These are phyloP conservation scores for Enoplosus armatus DNA, from an alignment of 2,797 vertebrate species.

Conservation along the genomic window DNA sequence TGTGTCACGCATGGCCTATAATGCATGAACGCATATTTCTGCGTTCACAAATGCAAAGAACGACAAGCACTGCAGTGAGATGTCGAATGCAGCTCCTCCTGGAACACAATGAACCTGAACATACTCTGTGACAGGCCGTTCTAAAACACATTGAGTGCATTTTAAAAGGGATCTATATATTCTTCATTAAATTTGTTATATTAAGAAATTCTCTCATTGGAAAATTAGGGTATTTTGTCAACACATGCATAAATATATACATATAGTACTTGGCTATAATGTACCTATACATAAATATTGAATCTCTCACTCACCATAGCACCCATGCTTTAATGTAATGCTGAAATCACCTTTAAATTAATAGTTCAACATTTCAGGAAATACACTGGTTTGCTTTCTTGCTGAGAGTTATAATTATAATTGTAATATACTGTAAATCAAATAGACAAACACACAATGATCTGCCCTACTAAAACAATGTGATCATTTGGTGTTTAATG, in stretches of 20 bases:
- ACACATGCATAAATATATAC: not conserved
- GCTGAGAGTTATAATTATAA: not conserved
- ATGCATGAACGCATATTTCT: constrained; percentile 38
- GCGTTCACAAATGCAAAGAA: constrained; percentile 34
- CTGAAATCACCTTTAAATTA: not conserved
- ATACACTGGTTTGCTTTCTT: not conserved
- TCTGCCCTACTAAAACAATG: not conserved
- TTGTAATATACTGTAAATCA: not conserved
- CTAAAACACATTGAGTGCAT: not conserved
- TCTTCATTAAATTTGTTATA: not conserved
- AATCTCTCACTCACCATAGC: not conserved
- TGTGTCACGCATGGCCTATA: constrained; percentile 32
- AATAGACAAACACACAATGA: not conserved
- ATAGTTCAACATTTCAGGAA: not conserved
- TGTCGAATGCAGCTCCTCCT: not conserved
- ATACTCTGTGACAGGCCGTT: not conserved
- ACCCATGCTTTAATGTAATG: not conserved
- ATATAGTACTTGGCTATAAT: not conserved
- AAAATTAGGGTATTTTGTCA: not conserved
- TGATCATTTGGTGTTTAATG: constrained; percentile 1
- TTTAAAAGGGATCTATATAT: not conserved
- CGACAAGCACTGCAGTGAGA: not conserved
- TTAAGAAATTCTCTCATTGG: not conserved
- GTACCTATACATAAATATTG: not conserved
- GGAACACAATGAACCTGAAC: constrained; percentile 13